These are phyloP conservation scores for Papilio xuthus DNA, from an alignment of 1,140 invertebrate species.

Conservation along the genomic window DNA sequence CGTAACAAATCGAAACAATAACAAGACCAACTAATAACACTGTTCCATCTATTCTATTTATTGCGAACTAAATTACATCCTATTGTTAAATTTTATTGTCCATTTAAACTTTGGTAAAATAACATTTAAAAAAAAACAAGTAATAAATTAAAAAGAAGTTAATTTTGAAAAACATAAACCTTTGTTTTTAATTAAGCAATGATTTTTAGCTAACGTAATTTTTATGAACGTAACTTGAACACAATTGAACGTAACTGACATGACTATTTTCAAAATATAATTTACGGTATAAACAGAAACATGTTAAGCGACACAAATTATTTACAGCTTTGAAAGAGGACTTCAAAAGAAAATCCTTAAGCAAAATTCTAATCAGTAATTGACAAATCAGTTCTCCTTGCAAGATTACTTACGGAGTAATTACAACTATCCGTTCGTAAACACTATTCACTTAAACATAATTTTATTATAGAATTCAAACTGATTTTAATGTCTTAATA, in stretches of 20 bases:
- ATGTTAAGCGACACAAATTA: constrained; percentile 58
- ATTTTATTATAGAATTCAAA: not conserved
- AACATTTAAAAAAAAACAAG: not conserved
- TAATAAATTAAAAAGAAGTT: not conserved
- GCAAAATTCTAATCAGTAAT: constrained; percentile 77
- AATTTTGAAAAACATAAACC: too few species aligned
- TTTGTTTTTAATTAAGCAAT: not conserved
- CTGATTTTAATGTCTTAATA: not conserved
- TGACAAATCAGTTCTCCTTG: constrained; percentile 78
- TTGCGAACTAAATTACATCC: not conserved
- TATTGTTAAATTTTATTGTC: constrained; percentile 9
- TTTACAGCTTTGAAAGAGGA: constrained; percentile 64
- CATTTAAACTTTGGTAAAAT: not conserved
- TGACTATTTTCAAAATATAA: not conserved
- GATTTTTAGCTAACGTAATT: not conserved
- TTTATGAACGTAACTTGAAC: not conserved
- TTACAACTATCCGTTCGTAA: constrained; percentile 32
- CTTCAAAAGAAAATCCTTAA: constrained; percentile 70
- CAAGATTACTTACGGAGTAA: constrained; percentile 61
- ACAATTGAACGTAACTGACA: not conserved
- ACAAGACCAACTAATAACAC: not conserved
- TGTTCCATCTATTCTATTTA: not conserved
- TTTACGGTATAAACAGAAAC: constrained; percentile 1
- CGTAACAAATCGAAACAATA: not conserved
- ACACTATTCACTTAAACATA: constrained; percentile 19